phyloP scores from a whole-genome alignment of 2,888 invertebrate species.

The Anarsia innoxiella region DNA sequence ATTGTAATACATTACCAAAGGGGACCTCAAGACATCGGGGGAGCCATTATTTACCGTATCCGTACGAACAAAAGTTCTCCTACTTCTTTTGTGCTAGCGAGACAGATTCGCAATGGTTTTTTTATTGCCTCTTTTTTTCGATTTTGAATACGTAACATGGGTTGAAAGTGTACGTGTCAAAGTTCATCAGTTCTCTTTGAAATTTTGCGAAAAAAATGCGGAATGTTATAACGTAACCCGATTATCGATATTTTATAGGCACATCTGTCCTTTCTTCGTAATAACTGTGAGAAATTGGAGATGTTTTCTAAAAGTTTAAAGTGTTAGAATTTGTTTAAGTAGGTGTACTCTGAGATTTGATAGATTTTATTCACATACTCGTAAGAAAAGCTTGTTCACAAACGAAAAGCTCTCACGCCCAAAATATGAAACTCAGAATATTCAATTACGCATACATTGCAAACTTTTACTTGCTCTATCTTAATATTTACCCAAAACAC shows the following conservation, averaged over 20 bases:
- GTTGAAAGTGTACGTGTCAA: slow-evolving; percentile 50
- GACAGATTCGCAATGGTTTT: slow-evolving; percentile 53
- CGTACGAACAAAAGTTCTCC: slow-evolving; percentile 37
- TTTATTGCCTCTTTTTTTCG: slow-evolving; percentile 42
- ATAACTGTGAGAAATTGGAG: too few relatives aligned
- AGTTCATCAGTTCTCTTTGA: slow-evolving; percentile 45
- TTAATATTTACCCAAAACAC: too few relatives aligned
- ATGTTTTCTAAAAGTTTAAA: too few relatives aligned
- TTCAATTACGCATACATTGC: too few relatives aligned
- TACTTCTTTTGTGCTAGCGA: slow-evolving; percentile 43
- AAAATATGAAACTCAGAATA: too few relatives aligned
- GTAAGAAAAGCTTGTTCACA: too few relatives aligned
- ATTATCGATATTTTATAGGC: slow-evolving; percentile 17
- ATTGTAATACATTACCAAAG: slow-evolving; percentile 47
- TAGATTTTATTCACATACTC: too few relatives aligned
- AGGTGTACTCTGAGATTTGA: too few relatives aligned
- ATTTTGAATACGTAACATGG: slow-evolving; percentile 38
- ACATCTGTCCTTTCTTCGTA: too few relatives aligned
- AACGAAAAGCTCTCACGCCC: too few relatives aligned
- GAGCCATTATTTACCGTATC: slow-evolving; percentile 42
- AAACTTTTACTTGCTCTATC: too few relatives aligned
- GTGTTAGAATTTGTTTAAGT: too few relatives aligned
- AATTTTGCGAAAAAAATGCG: slow-evolving; percentile 8
- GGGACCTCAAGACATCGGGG: slow-evolving; percentile 53
- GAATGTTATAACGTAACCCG: slow-evolving; percentile 5